A percentile compares a stretch with the other conserved stretches of the same genome.
phyloP scores from a whole-genome alignment of 2,797 vertebrate genomes.

The Coreius guichenoti region DNA sequence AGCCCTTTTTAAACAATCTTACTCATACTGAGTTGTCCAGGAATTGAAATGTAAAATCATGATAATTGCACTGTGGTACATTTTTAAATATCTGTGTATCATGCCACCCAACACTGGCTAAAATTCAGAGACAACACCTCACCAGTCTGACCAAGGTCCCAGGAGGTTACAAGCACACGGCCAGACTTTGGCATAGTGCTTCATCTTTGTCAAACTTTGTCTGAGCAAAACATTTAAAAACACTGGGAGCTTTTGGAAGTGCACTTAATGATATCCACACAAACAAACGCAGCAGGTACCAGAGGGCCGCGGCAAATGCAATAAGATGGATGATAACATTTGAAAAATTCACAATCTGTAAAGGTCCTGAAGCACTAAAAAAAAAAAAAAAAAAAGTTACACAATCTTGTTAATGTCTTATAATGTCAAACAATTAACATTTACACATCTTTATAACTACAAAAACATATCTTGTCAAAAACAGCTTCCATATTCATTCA shows the following conservation, averaged over 20 bases:
- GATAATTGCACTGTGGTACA: background rate
- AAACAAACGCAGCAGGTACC: constrained; percentile 18
- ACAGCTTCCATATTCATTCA: background rate
- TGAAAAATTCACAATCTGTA: constrained; percentile 33
- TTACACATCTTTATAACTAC: background rate
- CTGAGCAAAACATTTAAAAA: constrained; percentile 25
- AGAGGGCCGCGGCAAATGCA: background rate
- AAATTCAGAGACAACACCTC: background rate
- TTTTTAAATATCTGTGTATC: background rate
- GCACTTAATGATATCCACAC: constrained; percentile 31
- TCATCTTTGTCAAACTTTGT: constrained; percentile 23
- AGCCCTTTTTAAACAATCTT: background rate
- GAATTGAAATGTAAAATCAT: background rate
- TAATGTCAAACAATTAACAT: constrained; percentile 43
- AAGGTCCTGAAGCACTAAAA: constrained; percentile 35
- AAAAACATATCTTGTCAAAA: constrained; percentile 10
- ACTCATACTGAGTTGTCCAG: background rate
- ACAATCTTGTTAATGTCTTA: constrained; percentile 25
- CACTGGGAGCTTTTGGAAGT: constrained; percentile 1
- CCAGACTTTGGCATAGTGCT: constrained; percentile 8
- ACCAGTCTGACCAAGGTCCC: constrained; percentile 13
- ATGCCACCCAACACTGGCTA: background rate
- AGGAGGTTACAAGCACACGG: background rate
- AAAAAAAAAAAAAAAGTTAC: constrained; percentile 20
- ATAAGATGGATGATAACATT: constrained; percentile 40